Percentiles rank a stretch among this genome's conserved stretches.
phyloP scores from a whole-genome alignment of 2,113 vertebrate species.

The Solea solea region DNA sequence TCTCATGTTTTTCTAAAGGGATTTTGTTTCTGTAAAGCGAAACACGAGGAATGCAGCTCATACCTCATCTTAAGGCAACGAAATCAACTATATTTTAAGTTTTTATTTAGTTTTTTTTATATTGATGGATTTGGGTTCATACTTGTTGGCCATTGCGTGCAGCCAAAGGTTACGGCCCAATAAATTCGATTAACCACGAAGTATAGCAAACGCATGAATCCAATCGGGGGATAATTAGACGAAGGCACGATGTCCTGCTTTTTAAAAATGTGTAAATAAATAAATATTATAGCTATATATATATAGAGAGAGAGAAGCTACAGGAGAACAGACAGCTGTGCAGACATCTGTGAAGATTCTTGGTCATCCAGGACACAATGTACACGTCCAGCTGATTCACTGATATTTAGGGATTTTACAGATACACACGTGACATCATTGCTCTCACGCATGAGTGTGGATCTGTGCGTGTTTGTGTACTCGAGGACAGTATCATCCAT shows the following conservation, averaged over 20 bases:
- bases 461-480: background rate
- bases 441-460: background rate
- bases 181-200: constrained; percentile 46
- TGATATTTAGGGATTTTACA: background rate
- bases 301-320: background rate
- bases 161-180: constrained; percentile 32
- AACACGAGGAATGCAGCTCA: background rate
- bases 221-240: constrained; percentile 33
- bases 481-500: background rate
- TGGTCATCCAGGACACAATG: too few relatives aligned
- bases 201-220: constrained; percentile 6
- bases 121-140: background rate
- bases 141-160: too few relatives aligned
- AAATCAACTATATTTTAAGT: background rate
- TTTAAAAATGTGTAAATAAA: background rate
- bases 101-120: too few relatives aligned
- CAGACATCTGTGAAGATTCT: too few relatives aligned
- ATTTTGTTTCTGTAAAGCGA: background rate
- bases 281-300: background rate
- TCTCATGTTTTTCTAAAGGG: background rate
- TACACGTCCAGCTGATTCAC: too few relatives aligned
- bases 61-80: background rate
- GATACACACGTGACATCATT: constrained; percentile 19
- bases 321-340: too few relatives aligned
- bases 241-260: constrained; percentile 8